Conservation (phyloP, 2,888 invertebrate species). For the Camptogramma bilineatum region DNA sequence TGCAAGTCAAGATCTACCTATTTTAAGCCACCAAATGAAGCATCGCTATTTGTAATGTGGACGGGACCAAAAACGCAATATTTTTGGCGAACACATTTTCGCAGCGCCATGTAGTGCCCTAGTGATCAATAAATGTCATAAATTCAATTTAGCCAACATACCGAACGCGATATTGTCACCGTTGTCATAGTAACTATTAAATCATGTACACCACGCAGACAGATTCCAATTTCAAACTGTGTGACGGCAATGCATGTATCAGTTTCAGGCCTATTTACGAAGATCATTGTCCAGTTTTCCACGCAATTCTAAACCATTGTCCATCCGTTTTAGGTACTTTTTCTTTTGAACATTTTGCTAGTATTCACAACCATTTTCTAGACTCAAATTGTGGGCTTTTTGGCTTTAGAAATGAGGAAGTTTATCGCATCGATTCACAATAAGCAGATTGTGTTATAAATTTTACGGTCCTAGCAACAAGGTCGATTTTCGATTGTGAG, state of each 20-base stretch:
- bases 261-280: constrained; percentile 26
- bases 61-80: too few species aligned
- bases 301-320: constrained; percentile 25
- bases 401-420: constrained; percentile 15
- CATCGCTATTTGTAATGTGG: too few species aligned
- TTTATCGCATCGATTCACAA: constrained; percentile 9
- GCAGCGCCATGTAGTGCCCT: too few species aligned
- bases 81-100: too few species aligned
- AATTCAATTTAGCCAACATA: not conserved
- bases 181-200: constrained; percentile 18
- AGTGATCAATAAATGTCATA: not conserved
- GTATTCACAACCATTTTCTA: not conserved
- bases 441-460: not conserved
- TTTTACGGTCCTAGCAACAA: not conserved
- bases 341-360: constrained; percentile 10
- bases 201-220: constrained; percentile 8
- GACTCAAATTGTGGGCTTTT: constrained; percentile 13
- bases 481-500: constrained; percentile 13
- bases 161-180: not conserved
- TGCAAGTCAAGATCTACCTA: too few species aligned
- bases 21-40: too few species aligned
- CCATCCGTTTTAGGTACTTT: constrained; percentile 9
- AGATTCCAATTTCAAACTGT: constrained; percentile 31
- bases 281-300: constrained; percentile 23
- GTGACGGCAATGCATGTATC: constrained; percentile 23